Conservation (phyloP, 1,140 invertebrate genomes). For the Drosophila pruinosa region DNA sequence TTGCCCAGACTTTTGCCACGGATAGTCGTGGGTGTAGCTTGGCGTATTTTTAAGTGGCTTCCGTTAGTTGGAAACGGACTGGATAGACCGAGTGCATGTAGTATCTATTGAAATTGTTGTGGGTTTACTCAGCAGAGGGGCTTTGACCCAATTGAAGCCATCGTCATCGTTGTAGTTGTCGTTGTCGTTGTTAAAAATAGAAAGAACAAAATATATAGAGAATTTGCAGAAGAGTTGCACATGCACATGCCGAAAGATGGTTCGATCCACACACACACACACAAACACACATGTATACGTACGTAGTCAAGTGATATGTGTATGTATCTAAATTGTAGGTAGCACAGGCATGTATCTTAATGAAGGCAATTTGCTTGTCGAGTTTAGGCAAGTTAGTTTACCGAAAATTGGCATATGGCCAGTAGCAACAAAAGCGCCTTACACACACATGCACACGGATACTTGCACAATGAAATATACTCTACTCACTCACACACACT, state of each 20-base stretch:
- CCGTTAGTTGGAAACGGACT: constrained; percentile 48
- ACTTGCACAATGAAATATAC: no score
- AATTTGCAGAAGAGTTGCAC: constrained; percentile 34
- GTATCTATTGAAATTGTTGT: constrained; percentile 75
- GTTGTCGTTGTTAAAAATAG: constrained; percentile 36
- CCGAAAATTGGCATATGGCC: constrained; percentile 81
- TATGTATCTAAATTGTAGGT: constrained; percentile 74
- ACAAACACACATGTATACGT: constrained; percentile 13
- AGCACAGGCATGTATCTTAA: constrained; percentile 78
- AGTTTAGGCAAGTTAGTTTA: constrained; percentile 82
- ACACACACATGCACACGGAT: not conserved
- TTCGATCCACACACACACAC: constrained; percentile 34
- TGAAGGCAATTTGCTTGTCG: constrained; percentile 81
- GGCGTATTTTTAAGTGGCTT: constrained; percentile 73
- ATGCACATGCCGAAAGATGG: constrained; percentile 33
- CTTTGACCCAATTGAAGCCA: constrained; percentile 74
- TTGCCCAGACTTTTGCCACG: constrained; percentile 18
- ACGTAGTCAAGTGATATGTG: constrained; percentile 27
- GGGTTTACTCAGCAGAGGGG: constrained; percentile 40
- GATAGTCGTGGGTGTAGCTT: constrained; percentile 50
- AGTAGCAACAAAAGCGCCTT: constrained; percentile 72
- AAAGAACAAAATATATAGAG: constrained; percentile 13
- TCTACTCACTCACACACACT: not conserved
- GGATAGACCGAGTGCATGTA: constrained; percentile 36
- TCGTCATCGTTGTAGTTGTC: constrained; percentile 52